Evolutionary conservation across 2,113 vertebrate species (phyloP), one percentile per base, ranked within the genome.

Genomic region (Zapornia atra): DNA sequence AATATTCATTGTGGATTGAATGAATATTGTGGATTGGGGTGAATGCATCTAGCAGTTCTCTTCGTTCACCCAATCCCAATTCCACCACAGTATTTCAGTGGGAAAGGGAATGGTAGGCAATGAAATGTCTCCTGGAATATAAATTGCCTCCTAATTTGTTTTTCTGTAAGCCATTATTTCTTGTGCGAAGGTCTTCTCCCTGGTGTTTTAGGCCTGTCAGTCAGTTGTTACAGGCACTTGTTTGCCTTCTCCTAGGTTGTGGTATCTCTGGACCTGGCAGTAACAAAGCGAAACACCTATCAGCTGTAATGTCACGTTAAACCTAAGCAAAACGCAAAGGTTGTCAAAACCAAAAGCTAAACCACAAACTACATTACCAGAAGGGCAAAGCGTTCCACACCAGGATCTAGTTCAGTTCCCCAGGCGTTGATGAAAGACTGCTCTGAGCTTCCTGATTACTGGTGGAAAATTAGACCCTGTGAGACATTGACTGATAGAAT

Each of bases 41-140:
- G 42, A 44, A 44, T 44, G 50, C 50, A 25, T 24, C 50, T 51
- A 51, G 22, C 89, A 92, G 59, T 85, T 86, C 80, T 92, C 56
- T 81, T 78, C 51, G 38, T 85, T 84, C 51, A 82, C 92, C 17
- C 8, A 18, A 46, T 46, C 73, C 65, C 85, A 82, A 91, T 46
- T 94, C 76, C 90, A 90, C 94, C 94, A 92, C 90, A 75, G 36
- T 82, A 61, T 93, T 94, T 94, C 92, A 57, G 59, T 75, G 71
- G 86, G 71, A 97, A 88, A 29, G 94, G 94, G 96, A 92, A 63
- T 95, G 93, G 90, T 94, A 96, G 89, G 92, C 94, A 89, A 86
- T 96, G 95, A 95, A 96, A 96, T 95, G 91, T 96, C 88, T 94
- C 92, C 92, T 87, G 84, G 92, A 96, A 96, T 96, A 97, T 88